Evolutionary conservation across 1,140 invertebrate genomes (phyloP).

Genomic region (Sogatella furcifera): DNA sequence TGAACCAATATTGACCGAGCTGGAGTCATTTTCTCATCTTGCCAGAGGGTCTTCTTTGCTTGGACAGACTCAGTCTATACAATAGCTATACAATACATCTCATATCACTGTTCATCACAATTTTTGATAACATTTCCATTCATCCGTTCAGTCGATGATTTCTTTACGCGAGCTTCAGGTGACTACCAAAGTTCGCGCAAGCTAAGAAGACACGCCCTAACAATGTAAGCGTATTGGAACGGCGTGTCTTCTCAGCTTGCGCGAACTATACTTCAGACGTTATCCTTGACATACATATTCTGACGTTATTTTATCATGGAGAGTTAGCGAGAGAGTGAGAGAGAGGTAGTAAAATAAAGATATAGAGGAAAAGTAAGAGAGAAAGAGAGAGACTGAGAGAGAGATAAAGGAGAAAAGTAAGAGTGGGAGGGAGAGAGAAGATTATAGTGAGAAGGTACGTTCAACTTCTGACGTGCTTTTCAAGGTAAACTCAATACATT

Average conservation of each 20-base stretch:
- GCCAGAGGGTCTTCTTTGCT: too few species aligned
- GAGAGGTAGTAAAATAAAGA: neutral
- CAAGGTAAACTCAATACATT: neutral
- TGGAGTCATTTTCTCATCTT: too few species aligned
- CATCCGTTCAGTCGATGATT: neutral
- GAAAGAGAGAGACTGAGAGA: neutral
- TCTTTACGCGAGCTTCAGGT: neutral
- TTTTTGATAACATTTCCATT: neutral
- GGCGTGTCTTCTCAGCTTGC: too few species aligned
- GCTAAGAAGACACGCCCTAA: too few species aligned
- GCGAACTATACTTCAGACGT: too few species aligned
- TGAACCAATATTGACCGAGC: too few species aligned
- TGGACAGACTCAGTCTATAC: too few species aligned
- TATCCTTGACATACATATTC: neutral
- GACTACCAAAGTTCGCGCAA: too few species aligned
- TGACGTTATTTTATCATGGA: neutral
- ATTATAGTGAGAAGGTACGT: neutral
- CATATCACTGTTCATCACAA: too few species aligned
- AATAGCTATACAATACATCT: too few species aligned
- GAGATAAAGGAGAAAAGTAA: neutral
- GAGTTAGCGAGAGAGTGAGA: neutral
- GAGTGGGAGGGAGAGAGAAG: neutral
- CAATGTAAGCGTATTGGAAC: neutral
- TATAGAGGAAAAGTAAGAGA: too few species aligned
- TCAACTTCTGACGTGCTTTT: neutral